Percentiles rank a stretch among this genome's conserved stretches.
These are phyloP conservation scores for Cephus runcator DNA, from an alignment of 2,888 invertebrate genomes.

Conservation along the genomic window DNA sequence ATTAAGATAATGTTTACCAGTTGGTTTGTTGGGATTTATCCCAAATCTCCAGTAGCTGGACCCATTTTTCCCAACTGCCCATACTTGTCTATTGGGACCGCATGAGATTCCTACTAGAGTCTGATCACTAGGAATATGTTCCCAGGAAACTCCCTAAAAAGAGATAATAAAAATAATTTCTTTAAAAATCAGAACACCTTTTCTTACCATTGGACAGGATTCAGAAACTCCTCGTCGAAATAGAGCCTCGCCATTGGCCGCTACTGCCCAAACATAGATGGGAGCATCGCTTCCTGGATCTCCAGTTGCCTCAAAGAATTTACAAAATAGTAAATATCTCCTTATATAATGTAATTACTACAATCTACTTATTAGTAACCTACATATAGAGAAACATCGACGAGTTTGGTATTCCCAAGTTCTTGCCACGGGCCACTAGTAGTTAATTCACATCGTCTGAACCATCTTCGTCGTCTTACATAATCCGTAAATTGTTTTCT, in stretches of 20 bases:
- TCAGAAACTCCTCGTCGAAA: constrained; percentile 82
- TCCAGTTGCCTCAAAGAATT: constrained; percentile 59
- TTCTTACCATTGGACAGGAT: constrained; percentile 76
- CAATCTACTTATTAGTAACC: constrained; percentile 32
- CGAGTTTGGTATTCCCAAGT: constrained; percentile 84
- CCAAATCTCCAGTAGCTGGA: constrained; percentile 85
- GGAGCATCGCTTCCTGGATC: constrained; percentile 64
- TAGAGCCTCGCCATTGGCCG: constrained; percentile 87
- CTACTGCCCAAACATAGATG: constrained; percentile 85
- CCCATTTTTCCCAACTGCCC: constrained; percentile 90
- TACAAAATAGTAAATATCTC: not conserved
- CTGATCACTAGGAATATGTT: constrained; percentile 85
- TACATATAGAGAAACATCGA: constrained; percentile 83
- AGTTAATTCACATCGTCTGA: constrained; percentile 82
- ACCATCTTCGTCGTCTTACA: constrained; percentile 86
- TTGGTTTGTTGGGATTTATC: constrained; percentile 75
- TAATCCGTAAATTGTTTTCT: constrained; percentile 90
- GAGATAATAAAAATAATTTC: constrained; percentile 18
- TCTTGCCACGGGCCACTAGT: constrained; percentile 91
- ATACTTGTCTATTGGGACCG: constrained; percentile 76
- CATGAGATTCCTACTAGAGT: constrained; percentile 80
- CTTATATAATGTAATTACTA: not conserved
- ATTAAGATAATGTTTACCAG: constrained; percentile 60
- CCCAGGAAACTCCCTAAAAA: constrained; percentile 79
- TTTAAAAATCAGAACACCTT: not conserved